Conservation (phyloP, 2,888 invertebrate genomes). For the Drosophila limbata region DNA sequence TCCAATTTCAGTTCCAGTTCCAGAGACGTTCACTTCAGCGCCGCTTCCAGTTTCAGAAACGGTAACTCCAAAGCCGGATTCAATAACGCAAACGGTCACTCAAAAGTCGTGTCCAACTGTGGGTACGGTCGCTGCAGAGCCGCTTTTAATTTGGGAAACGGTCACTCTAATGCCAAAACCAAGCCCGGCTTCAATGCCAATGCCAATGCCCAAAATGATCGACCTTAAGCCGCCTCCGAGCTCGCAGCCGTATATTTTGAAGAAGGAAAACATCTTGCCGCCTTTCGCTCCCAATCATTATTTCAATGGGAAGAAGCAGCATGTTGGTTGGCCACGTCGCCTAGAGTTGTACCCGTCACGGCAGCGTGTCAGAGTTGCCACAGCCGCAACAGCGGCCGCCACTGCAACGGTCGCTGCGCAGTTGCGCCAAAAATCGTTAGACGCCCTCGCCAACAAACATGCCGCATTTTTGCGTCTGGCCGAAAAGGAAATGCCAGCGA, state of each 20-base stretch:
- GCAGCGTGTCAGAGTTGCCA: neutral
- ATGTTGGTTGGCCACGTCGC: neutral
- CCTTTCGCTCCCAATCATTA: neutral
- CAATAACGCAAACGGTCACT: neutral
- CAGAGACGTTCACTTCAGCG: neutral
- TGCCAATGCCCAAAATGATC: neutral
- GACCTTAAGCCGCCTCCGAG: neutral
- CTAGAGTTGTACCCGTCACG: neutral
- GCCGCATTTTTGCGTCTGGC: neutral
- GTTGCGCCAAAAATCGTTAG: neutral
- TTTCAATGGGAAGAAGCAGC: neutral
- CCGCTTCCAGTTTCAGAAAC: neutral
- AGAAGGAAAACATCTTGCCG: no score
- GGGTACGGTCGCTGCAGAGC: neutral
- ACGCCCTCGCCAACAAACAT: neutral
- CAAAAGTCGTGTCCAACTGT: neutral
- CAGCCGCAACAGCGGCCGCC: neutral
- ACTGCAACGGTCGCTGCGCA: neutral
- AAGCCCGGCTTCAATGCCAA: neutral
- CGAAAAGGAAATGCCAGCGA: neutral
- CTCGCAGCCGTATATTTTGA: neutral
- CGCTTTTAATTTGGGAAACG: neutral
- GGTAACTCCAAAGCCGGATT: neutral
- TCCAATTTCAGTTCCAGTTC: neutral
- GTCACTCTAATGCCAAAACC: neutral